Base-by-base conservation (phyloP, 2,797 vertebrate species). In the Coilia nasus region DNA sequence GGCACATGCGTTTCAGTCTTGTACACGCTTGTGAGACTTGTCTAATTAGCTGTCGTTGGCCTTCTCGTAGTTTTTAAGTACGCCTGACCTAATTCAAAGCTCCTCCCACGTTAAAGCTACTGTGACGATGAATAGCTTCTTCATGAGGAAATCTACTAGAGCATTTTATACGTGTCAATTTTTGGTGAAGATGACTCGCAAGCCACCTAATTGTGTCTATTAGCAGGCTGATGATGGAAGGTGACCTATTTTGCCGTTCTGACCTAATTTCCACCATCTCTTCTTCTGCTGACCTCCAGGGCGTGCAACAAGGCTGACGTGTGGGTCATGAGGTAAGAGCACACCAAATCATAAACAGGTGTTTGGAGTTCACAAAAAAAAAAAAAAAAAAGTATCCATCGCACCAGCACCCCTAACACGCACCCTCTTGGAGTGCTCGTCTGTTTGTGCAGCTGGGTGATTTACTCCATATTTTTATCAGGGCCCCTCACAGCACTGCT, bases 301-400 rank as follows among this genome's bases (percentile, higher is more conserved):
- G 14, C 35, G 71, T 44, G 78, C n/a, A 71, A 82, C 60, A 57
- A 59, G 50, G 75, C 31, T 84, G 81, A 85, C 31, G 75, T 78
- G 71, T 86, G 83, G 87, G 89, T 90, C 83, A 83, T 23, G 83
- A 67, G 84, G 83, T 50, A 12, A 35, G 81, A 84, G 84, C 85
- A 89, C 89, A 90, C 81, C 81, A 87, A 91, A 91, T 89, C 85
- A 91, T 60, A 87, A 90, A 71, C 90, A 90, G 88, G 89, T 91
- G 89, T 82, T 88, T 89, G 85, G 86, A 88, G 81, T 78, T 78
- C 10, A 31, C 71, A 7, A 75, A 75, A 75, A 59, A 41, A 75
- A 41, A 59, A 35, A 75, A 2, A 41, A 41, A 75, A 59, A 41
- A 17, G 41, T 78, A 44, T 78, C 31, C 23, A 25, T 25, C 62